A percentile compares a stretch with the other conserved stretches of the same genome.
These are phyloP conservation scores for Sturmia bella DNA, from an alignment of 2,888 invertebrate genomes.

Conservation along the genomic window DNA sequence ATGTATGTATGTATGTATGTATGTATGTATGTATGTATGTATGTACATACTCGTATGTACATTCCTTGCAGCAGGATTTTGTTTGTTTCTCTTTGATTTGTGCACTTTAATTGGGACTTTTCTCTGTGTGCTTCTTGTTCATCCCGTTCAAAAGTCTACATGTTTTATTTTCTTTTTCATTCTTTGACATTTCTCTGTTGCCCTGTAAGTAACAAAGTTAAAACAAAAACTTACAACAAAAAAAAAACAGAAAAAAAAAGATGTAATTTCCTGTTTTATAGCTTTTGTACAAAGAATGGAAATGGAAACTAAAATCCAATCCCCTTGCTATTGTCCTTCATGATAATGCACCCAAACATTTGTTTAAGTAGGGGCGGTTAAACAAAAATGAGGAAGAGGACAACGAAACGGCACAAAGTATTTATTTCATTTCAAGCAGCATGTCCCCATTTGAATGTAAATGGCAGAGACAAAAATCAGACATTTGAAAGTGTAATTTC, in stretches of 20 bases:
- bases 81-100: conserved; percentile 43
- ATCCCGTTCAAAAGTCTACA: conserved; percentile 16
- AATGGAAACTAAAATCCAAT: conserved; percentile 33
- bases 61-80: background rate
- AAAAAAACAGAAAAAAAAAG: no score
- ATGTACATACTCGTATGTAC: no score
- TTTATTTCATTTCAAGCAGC: conserved; percentile 52
- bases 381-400: no score
- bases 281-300: conserved; percentile 31
- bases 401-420: conserved; percentile 34
- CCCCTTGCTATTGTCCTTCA: conserved; percentile 52
- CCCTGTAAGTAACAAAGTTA: conserved; percentile 61
- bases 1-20: no score
- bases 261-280: conserved; percentile 65
- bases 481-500: conserved; percentile 23
- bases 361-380: background rate
- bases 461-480: conserved; percentile 5
- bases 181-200: conserved; percentile 21
- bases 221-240: conserved; percentile 21
- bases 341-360: conserved; percentile 43
- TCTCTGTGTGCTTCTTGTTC: conserved; percentile 3
- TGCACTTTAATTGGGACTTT: conserved; percentile 38
- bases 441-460: conserved; percentile 38
- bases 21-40: no score
- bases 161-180: background rate